Evolutionary conservation across 2,888 invertebrate genomes (phyloP).

Genomic region (Epinotia brunnichana): DNA sequence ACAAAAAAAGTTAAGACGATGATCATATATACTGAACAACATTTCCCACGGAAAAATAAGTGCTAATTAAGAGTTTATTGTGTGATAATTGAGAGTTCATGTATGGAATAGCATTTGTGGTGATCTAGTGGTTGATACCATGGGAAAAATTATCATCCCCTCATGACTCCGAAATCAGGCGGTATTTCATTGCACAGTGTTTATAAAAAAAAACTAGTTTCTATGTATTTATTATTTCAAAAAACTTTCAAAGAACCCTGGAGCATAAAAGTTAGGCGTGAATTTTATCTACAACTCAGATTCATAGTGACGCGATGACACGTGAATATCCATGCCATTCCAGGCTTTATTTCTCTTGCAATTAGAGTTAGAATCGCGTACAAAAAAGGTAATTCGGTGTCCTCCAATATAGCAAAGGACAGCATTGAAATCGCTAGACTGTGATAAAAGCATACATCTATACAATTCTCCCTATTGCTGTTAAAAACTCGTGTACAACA

Average conservation of each 20-base stretch:
- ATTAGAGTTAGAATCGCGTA: neutral
- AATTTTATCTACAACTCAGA: neutral
- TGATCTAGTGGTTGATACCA: too few relatives aligned
- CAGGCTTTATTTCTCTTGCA: neutral
- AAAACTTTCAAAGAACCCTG: neutral
- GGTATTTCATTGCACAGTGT: too few relatives aligned
- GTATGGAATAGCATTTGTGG: too few relatives aligned
- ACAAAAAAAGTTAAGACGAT: too few relatives aligned
- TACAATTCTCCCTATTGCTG: neutral
- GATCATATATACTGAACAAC: too few relatives aligned
- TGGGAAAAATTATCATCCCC: too few relatives aligned
- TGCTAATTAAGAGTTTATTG: too few relatives aligned
- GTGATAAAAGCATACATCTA: slow-evolving; percentile 8
- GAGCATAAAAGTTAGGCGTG: neutral
- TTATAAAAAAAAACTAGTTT: too few relatives aligned
- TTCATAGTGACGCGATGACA: neutral
- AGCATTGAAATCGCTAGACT: slow-evolving; percentile 1
- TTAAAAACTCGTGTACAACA: neutral
- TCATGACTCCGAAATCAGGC: too few relatives aligned
- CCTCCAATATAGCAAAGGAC: slow-evolving; percentile 4
- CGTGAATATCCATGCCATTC: neutral
- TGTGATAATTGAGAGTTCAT: too few relatives aligned
- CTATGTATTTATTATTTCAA: neutral
- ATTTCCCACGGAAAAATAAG: too few relatives aligned
- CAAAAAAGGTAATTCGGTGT: neutral